Percentiles rank a stretch among this genome's conserved stretches.
Evolutionary conservation across 2,888 invertebrate genomes (phyloP).

Genomic region (Taphrorychus bicolor): DNA sequence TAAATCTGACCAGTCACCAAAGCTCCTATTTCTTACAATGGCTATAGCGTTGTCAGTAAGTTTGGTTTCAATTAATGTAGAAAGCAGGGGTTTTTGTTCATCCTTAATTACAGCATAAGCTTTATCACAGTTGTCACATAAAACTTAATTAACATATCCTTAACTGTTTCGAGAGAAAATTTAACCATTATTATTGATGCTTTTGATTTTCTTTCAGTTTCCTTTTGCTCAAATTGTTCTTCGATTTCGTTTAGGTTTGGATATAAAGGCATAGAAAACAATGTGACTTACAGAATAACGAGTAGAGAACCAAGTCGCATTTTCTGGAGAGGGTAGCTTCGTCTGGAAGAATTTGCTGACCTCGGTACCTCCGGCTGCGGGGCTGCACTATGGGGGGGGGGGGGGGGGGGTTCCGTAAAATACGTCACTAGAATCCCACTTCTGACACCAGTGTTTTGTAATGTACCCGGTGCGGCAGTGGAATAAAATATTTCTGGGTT

Average conservation of each 20-base stretch:
- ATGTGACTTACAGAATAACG: background rate
- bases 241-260: background rate
- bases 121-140: constrained; percentile 36
- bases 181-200: background rate
- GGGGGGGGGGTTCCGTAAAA: background rate
- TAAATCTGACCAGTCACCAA: constrained; percentile 41
- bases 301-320: background rate
- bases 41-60: constrained; percentile 43
- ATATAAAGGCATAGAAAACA: background rate
- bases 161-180: constrained; percentile 6
- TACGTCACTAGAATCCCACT: background rate
- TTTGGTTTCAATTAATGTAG: constrained; percentile 27
- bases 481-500: no score
- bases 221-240: background rate
- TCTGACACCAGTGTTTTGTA: constrained; percentile 6
- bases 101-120: constrained; percentile 41
- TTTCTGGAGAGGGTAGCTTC: background rate
- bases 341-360: background rate
- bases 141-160: constrained; percentile 24
- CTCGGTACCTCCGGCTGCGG: background rate
- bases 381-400: background rate
- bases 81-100: constrained; percentile 4
- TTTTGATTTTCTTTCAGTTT: background rate
- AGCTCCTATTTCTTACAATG: constrained; percentile 42
- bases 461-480: no score